phyloP scores from a whole-genome alignment of 2,888 invertebrate genomes.

The Drosophila ezoana region DNA sequence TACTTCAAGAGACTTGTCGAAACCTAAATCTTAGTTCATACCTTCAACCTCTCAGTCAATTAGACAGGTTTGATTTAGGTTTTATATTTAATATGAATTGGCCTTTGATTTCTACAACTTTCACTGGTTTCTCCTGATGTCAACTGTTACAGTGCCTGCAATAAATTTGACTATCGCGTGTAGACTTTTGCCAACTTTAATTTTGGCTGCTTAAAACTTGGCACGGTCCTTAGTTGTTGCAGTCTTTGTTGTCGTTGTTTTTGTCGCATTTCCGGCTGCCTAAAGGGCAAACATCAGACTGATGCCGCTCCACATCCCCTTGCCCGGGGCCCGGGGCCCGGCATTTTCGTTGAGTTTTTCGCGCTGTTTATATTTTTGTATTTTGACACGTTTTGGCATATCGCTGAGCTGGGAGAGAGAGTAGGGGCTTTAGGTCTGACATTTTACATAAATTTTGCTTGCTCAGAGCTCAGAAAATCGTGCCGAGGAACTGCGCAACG shows the following conservation, averaged over 20 bases:
- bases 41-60: not conserved
- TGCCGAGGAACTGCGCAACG: slow-evolving; percentile 61
- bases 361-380: slow-evolving; percentile 74
- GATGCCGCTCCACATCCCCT: slow-evolving; percentile 8
- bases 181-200: slow-evolving; percentile 33
- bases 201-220: slow-evolving; percentile 27
- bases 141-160: slow-evolving; percentile 7
- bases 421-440: slow-evolving; percentile 42
- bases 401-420: slow-evolving; percentile 24
- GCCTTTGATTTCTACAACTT: slow-evolving; percentile 15
- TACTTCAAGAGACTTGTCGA: too few relatives aligned
- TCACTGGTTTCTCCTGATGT: slow-evolving; percentile 14
- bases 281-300: slow-evolving; percentile 52
- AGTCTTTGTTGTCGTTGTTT: slow-evolving; percentile 19
- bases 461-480: slow-evolving; percentile 61
- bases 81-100: not conserved
- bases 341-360: slow-evolving; percentile 66
- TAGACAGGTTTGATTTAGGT: slow-evolving; percentile 3
- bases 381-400: slow-evolving; percentile 80
- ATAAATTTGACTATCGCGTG: slow-evolving; percentile 26
- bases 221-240: slow-evolving; percentile 12
- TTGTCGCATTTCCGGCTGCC: slow-evolving; percentile 46
- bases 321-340: slow-evolving; percentile 33
- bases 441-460: slow-evolving; percentile 78
- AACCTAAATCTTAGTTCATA: not conserved